These are phyloP conservation scores for Hirundichthys speculiger DNA, from an alignment of 2,113 vertebrate genomes.

Conservation along the genomic window DNA sequence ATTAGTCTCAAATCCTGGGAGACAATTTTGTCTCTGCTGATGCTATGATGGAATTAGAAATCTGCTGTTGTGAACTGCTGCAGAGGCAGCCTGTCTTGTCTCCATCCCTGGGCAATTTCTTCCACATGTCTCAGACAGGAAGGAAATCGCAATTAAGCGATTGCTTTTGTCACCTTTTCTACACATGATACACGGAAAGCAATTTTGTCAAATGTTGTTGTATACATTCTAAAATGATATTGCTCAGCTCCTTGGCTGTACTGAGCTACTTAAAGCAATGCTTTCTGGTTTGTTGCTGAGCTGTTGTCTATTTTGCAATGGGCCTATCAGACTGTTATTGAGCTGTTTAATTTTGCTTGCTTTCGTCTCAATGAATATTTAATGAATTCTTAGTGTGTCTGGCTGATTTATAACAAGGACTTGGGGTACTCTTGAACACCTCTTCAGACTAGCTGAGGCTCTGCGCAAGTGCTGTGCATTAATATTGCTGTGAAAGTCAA, in stretches of 20 bases:
- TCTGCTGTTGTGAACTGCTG: constrained; percentile 29
- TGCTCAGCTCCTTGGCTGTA: not conserved
- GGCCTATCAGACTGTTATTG: constrained; percentile 37
- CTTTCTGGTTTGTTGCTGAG: constrained; percentile 9
- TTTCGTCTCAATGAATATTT: constrained; percentile 54
- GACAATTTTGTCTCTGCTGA: constrained; percentile 35
- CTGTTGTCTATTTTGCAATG: constrained; percentile 3
- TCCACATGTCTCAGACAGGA: constrained; percentile 38
- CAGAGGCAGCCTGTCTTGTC: constrained; percentile 25
- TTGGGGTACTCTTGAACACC: not conserved
- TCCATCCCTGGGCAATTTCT: constrained; percentile 33
- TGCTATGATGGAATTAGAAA: constrained; percentile 49
- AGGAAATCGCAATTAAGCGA: constrained; percentile 51
- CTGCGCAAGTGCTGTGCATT: not conserved
- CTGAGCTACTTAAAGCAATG: not conserved
- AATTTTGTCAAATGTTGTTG: constrained; percentile 27
- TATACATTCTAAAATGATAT: constrained; percentile 10
- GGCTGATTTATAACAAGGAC: constrained; percentile 5
- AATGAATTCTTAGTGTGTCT: constrained; percentile 43
- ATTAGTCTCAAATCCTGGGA: constrained; percentile 17
- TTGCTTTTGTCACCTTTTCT: constrained; percentile 27
- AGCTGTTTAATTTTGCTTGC: constrained; percentile 44
- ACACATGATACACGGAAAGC: constrained; percentile 27
- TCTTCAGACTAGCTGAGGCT: constrained; percentile 6
- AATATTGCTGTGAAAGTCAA: not conserved